Evolutionary conservation across 30 jellyfish, hydroid and myxozoan species (phyloP).

Genomic region (Cassiopea xamachana): DNA sequence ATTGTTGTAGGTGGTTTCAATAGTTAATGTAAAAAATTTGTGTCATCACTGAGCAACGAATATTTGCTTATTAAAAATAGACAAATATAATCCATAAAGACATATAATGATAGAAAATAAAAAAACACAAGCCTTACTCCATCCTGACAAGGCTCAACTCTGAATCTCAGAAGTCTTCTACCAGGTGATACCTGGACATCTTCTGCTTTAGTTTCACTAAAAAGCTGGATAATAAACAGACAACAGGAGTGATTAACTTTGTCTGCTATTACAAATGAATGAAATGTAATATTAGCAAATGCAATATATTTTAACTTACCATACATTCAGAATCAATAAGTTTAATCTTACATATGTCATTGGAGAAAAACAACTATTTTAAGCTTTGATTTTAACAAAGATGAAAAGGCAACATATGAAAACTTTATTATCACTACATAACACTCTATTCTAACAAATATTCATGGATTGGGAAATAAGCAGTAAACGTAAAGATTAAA

Average conservation of each 20-base stretch:
- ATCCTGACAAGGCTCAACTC: conserved; percentile 90
- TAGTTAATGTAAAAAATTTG: too few species aligned
- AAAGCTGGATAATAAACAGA: conserved; percentile 45
- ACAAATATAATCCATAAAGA: neutral
- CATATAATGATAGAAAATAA: neutral
- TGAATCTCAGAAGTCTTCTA: conserved; percentile 81
- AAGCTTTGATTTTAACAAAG: too few species aligned
- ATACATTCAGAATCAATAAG: neutral
- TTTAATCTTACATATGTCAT: too few species aligned
- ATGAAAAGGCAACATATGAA: too few species aligned
- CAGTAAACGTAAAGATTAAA: too few species aligned
- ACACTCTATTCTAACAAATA: too few species aligned
- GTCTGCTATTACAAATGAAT: neutral
- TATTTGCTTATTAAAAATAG: too few species aligned
- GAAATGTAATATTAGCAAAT: neutral
- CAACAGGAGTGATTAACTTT: neutral
- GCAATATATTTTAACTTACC: neutral
- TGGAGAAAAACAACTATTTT: too few species aligned
- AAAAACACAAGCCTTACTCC: conserved; percentile 55
- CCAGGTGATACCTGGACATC: conserved; percentile 60
- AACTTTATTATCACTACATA: too few species aligned
- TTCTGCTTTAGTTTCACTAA: conserved; percentile 57
- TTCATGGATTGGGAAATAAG: too few species aligned
- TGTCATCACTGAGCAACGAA: too few species aligned
- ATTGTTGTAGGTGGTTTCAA: too few species aligned